Evolutionary conservation across 2,113 vertebrate species (phyloP).

Genomic region (Heliornis fulica): DNA sequence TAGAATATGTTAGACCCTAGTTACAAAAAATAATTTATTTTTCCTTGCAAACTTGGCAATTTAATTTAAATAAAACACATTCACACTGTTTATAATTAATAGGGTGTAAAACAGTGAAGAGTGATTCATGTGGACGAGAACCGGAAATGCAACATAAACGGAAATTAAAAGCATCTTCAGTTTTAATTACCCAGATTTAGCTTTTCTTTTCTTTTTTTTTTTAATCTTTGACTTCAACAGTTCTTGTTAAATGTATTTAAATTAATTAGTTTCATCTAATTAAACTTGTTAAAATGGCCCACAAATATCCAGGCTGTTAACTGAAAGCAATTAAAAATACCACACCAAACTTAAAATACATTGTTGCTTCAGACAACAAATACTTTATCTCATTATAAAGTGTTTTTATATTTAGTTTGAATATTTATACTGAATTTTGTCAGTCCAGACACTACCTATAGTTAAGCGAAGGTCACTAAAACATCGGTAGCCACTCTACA

Average conservation of each 20-base stretch:
- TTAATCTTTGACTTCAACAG: background rate
- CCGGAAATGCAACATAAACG: background rate
- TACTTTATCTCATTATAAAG: background rate
- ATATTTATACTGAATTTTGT: background rate
- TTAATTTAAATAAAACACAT: conserved; percentile 35
- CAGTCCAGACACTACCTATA: background rate
- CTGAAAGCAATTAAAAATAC: background rate
- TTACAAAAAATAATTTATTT: background rate
- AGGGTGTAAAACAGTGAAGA: background rate
- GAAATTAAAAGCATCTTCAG: background rate
- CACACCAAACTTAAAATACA: background rate
- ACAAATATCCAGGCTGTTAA: background rate
- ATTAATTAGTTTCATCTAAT: background rate
- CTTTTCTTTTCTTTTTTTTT: background rate
- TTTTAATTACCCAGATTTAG: conserved; percentile 1
- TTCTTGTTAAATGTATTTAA: background rate
- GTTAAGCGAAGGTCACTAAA: background rate
- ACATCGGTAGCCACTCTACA: background rate
- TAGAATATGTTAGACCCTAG: background rate
- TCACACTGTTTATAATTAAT: conserved; percentile 9
- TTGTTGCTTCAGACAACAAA: background rate
- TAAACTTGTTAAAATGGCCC: background rate
- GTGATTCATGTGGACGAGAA: background rate
- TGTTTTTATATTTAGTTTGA: background rate
- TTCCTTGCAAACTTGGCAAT: background rate